Evolutionary conservation across 2,797 vertebrate genomes (phyloP), one percentile per base, ranked within the genome.

Genomic region (Etheostoma perlongum): DNA sequence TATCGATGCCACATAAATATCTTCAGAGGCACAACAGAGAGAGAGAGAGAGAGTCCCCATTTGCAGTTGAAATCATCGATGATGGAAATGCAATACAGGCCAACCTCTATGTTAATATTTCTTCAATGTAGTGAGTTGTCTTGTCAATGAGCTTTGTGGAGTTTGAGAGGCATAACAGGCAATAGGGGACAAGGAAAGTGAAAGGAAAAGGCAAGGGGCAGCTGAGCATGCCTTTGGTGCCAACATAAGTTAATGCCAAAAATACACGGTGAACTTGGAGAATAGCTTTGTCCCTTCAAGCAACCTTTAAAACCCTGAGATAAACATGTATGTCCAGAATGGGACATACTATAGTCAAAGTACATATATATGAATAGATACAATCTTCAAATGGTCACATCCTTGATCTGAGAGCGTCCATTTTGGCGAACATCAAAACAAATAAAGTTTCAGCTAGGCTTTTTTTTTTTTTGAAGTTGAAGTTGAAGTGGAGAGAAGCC

Each of bases 251-350:
- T 79, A 67, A 89, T 78, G 74, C 55, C 51, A 78, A 81, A 84
- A 71, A 79, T 63, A 83, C 60, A 79, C 23, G 51, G 49, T 66
- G 59, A 81, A 58, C 42, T 65, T 58, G 67, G 76, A 82, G 59
- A 77, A 78, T 62, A 84, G 52, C 70, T 71, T 80, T 18, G 78
- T 79, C 59, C 71, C 76, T 69, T 23, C 25, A 72, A 88, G 77
- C 62, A 9, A 78, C 58, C 93, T 94, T 94, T 93, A 95, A 96
- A 97, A 95, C 96, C 97, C 97, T 99, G 97, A 99, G 97, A 96
- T 96, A 92, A 94, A 91, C 93, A 55, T 84, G 90, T 92, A 95
- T 88, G 88, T 88, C 89, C 91, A 86, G 87, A 90, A 92, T 79
- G 86, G 93, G 88, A 91, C 89, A 87, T 84, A 93, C 92, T 81